Percentiles rank a stretch among this genome's conserved stretches.
Evolutionary conservation across 2,888 invertebrate species (phyloP).

Genomic region (Schrankia costaestrigalis): DNA sequence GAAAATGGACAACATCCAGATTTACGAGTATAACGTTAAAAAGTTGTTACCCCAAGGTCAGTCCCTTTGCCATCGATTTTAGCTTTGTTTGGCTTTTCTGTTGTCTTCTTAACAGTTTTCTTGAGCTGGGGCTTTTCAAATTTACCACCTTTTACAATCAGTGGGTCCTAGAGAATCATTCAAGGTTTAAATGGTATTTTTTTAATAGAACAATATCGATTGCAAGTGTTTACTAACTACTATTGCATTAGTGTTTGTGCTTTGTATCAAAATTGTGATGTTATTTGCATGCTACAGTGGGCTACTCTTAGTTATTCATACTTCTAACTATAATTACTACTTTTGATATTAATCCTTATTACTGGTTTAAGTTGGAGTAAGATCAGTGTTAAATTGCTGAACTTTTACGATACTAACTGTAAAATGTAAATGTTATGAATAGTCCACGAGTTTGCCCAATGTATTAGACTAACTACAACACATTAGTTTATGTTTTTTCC

Average conservation of each 20-base stretch:
- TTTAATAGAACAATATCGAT: slow-evolving; percentile 46
- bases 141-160: slow-evolving; percentile 71
- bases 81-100: slow-evolving; percentile 63
- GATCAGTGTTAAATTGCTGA: no score
- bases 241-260: slow-evolving; percentile 57
- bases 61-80: slow-evolving; percentile 43
- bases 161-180: slow-evolving; percentile 69
- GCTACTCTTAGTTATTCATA: slow-evolving; percentile 9
- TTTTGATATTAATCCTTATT: no score
- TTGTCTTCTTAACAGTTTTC: slow-evolving; percentile 68
- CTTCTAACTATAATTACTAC: no score
- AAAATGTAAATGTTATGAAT: no score
- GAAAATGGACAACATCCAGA: slow-evolving; percentile 43
- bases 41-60: slow-evolving; percentile 60
- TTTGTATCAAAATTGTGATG: slow-evolving; percentile 17
- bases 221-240: slow-evolving; percentile 43
- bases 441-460: slow-evolving; percentile 31
- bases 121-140: slow-evolving; percentile 73
- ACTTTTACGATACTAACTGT: no score
- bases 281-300: slow-evolving; percentile 31
- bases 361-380: no score
- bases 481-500: slow-evolving; percentile 45
- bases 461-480: slow-evolving; percentile 41
- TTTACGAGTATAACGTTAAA: slow-evolving; percentile 35
- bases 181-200: slow-evolving; percentile 48